phyloP scores from a whole-genome alignment of 2,797 vertebrate genomes.

The Benthosema pterotum region DNA sequence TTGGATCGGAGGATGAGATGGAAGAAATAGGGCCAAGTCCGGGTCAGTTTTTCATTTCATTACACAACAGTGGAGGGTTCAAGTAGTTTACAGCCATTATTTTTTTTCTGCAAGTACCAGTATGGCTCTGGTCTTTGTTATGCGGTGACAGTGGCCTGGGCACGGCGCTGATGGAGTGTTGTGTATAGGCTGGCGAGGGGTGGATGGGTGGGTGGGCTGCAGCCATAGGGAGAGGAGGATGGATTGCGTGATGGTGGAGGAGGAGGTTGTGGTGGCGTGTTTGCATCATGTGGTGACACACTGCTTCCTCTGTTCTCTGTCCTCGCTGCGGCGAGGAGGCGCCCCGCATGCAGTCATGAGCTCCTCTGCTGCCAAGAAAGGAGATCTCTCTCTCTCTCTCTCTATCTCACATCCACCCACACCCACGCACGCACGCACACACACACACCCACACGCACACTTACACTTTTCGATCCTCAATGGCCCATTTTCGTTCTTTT shows the following conservation, averaged over 20 bases:
- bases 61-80: too few relatives aligned
- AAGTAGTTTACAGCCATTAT: too few relatives aligned
- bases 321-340: conserved; percentile 6
- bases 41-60: too few relatives aligned
- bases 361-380: conserved; percentile 7
- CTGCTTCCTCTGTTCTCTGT: conserved; percentile 62
- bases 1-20: too few relatives aligned
- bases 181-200: conserved; percentile 18
- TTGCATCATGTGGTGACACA: conserved; percentile 62
- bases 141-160: not conserved
- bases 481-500: not conserved
- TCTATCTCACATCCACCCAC: too few relatives aligned
- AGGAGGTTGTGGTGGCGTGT: conserved; percentile 2
- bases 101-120: too few relatives aligned
- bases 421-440: too few relatives aligned
- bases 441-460: conserved; percentile 8
- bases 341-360: conserved; percentile 33
- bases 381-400: too few relatives aligned
- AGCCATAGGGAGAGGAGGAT: conserved; percentile 31
- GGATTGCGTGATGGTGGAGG: conserved; percentile 54
- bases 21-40: too few relatives aligned
- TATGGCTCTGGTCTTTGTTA: too few relatives aligned
- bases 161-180: not conserved
- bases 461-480: conserved; percentile 9
- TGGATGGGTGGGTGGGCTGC: too few relatives aligned